Evolutionary conservation across 2,888 invertebrate genomes (phyloP), one percentile per base, ranked within the genome.

Genomic region (Cylindroiulus punctatus): DNA sequence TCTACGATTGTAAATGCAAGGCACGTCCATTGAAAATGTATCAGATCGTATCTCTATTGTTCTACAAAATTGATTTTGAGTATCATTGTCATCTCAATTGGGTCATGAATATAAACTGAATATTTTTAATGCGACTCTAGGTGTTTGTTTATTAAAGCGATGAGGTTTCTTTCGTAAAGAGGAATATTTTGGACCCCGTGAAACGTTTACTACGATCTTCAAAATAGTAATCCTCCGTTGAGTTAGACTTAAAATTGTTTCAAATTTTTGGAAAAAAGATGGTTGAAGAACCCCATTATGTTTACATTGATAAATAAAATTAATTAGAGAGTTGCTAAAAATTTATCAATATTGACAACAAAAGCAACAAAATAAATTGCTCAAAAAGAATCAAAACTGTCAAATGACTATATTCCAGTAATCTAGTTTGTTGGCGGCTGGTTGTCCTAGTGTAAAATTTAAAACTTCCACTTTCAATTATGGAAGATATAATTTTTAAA

Each of bases 51-150:
- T 76, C 30, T 14, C 76, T 14, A 76, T 76, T 76, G 76, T 76
- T 76, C 76, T 76, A 76, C 76, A 76, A 76, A 76, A 76, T 76
- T 76, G 76, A 76, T 76, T 76, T 76, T 30, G 76, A 76, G 76
- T 76, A 76, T 76, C 76, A 76, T 76, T 76, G 76, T 76, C 76
- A 76, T 76, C 26, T 76, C 76, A 76, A 76, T 26, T 76, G 76
- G 76, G 76, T 76, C 76, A 76, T 76, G 76, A 76, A 22, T 76
- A 76, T 26, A 30, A 26, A 76, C 26, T 76, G 52, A 5, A n/a
- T 52, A 52, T 76, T 76, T 76, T 76, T 30, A 76, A 76, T 76
- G 26, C 26, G 8, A 30, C 26, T 26, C 12, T 10, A 76, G 65
- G 76, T 26, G 14, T 30, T 76, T 26, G 12, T 12, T 26, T 76